Evolutionary conservation across 2,113 vertebrate species (phyloP), one percentile per base, ranked within the genome.

Genomic region (Gobiocypris rarus): DNA sequence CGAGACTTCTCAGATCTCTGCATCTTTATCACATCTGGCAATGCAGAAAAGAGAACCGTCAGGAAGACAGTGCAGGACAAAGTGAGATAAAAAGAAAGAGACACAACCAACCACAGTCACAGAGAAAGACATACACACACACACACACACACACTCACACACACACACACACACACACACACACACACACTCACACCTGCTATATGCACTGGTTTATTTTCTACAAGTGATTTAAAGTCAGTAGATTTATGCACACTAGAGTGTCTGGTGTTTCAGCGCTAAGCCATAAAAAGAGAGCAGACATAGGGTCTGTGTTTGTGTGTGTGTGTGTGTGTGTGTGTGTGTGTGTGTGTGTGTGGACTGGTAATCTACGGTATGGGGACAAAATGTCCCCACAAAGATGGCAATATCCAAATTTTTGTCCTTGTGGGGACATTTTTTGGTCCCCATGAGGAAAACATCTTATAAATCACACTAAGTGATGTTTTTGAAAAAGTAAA

Each of bases 11-110:
- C 45, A 75, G 76, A 84, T 61, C 75, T 83, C 63, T 73, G 86
- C 59, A 76, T 87, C 50, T 84, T 83, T 83, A 85, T 85, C 84
- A 87, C 78, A 82, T 85, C 83, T 85, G 86, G 74, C 78, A 84
- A 84, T 63, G 73, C 34, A 70, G 79, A 84, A 83, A 84, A 74
- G 70, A 58, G 54, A 75, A 65, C 6, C 73, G 28, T 75, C n/a
- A 70, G 28, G 70, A 13, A 43, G 48, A 83, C 69, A 59, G 38
- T 28, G 34, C 9, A 28, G 17, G 15, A 82, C 15, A 61, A 69
- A 63, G 31, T 65, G 54, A 78, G 54, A 65, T 28, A 10, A 24
- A 31, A 45, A 54, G 50, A 73, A 28, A 63, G 41, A 48, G 45
- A 61, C 38, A 22, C 50, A 50, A 70, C 69, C 50, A 50, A 38